Evolutionary conservation across 2,113 vertebrate species (phyloP).

Genomic region (Megaceryle torquata): DNA sequence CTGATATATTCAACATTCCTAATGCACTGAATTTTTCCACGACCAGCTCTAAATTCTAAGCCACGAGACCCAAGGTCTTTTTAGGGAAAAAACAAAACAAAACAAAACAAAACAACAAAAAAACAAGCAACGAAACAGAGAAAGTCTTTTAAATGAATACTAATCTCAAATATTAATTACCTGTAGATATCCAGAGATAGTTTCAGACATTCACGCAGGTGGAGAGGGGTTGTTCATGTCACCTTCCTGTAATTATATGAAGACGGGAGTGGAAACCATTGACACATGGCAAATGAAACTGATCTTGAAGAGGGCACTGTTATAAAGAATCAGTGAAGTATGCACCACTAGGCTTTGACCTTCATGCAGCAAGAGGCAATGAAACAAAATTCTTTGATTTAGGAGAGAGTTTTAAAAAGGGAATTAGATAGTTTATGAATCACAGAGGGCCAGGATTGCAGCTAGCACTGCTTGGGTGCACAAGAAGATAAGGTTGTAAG

Average conservation of each 20-base stretch:
- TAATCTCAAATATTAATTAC: conserved; percentile 41
- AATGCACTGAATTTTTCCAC: not conserved
- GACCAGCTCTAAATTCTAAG: not conserved
- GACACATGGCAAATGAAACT: conserved; percentile 36
- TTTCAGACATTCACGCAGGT: not conserved
- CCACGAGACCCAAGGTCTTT: not conserved
- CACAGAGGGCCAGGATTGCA: not conserved
- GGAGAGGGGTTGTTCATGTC: conserved; percentile 22
- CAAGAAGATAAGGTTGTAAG: not conserved
- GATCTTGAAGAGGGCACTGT: not conserved
- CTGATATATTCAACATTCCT: not conserved
- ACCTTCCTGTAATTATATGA: conserved; percentile 54
- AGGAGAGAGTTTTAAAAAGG: not conserved
- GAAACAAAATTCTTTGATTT: conserved; percentile 54
- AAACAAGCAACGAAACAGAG: not conserved
- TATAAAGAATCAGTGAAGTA: conserved; percentile 58
- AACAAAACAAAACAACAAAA: too few relatives aligned
- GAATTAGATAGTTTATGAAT: conserved; percentile 32
- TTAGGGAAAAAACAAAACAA: not conserved
- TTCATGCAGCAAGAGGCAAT: conserved; percentile 53
- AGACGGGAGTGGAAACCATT: conserved; percentile 24
- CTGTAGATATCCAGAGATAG: not conserved
- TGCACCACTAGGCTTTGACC: conserved; percentile 49
- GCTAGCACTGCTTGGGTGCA: not conserved
- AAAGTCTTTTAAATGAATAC: not conserved